Conservation (phyloP, 1,140 invertebrate species). For the Saccostrea echinata region DNA sequence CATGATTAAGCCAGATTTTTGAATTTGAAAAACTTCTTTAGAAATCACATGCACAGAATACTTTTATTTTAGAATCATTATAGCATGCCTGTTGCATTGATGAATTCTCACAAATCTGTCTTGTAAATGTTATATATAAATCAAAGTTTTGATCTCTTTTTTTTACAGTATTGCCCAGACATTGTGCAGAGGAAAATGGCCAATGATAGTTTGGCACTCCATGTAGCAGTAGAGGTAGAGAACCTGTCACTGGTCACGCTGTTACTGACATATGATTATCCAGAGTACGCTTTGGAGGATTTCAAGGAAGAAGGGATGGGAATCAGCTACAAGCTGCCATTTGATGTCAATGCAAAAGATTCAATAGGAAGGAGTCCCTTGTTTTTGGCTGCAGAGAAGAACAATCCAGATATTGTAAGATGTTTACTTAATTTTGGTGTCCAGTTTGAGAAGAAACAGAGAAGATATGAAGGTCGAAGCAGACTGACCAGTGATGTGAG, state of each 20-base stretch:
- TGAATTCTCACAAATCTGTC: too few relatives aligned
- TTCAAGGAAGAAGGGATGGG: conserved; percentile 59
- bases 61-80: too few relatives aligned
- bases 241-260: conserved; percentile 85
- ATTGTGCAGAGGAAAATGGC: conserved; percentile 89
- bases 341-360: conserved; percentile 72
- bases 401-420: conserved; percentile 65
- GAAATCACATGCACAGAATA: too few relatives aligned
- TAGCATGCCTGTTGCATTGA: too few relatives aligned
- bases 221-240: conserved; percentile 94
- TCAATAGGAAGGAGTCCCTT: conserved; percentile 70
- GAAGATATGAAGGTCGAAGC: background rate
- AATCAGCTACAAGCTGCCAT: conserved; percentile 59
- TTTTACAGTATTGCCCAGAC: conserved; percentile 84
- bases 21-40: too few relatives aligned
- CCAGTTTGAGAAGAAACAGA: conserved; percentile 81
- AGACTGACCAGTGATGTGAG: background rate
- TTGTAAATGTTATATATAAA: too few relatives aligned
- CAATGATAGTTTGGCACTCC: conserved; percentile 94
- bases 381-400: conserved; percentile 72
- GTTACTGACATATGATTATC: conserved; percentile 91
- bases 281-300: conserved; percentile 74
- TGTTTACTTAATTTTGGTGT: conserved; percentile 86
- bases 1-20: too few relatives aligned
- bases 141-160: background rate